Base-by-base conservation (phyloP, 1,140 invertebrate species). In the Hyles euphorbiae region DNA sequence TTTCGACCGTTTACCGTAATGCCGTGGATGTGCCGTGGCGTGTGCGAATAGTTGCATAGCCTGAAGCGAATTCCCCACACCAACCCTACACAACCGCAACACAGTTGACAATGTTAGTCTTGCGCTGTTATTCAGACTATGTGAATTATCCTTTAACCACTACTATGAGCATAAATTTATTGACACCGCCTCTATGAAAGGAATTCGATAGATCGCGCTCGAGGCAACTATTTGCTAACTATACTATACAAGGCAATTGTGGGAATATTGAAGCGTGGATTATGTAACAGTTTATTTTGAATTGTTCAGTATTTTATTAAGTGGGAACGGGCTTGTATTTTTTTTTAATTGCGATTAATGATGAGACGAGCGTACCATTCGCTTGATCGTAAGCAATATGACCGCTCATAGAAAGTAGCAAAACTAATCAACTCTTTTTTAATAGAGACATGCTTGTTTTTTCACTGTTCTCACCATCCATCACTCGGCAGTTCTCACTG, bases 51-150 rank as follows among this genome's bases (percentile, higher is more conserved):
- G 65, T 74, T 74, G 71, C 68, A 70, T 66, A 67, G 55, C 61
- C 64, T 50, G n/a, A 44, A 52, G 64, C 63, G 43, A 61, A 63
- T 66, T 65, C 63, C 50, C 56, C 57, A 32, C 59, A 34, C 22
- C 56, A 61, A 47, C 58, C 58, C 58, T 56, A 60, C 60, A 32
- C 49, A 47, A 68, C 72, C 71, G 56, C 73, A 76, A 58, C 61
- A 65, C 62, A 68, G 68, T 65, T 72, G 74, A 76, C 72, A 71
- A 72, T 68, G 69, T 72, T 70, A 72, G 63, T 62, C 65, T 74
- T 63, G 65, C 46, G 63, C 54, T 64, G 63, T 74, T 72, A 78
- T 76, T 73, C 67, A 67, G 68, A 76, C 68, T 73, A 80, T 80
- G 71, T 73, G 70, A 73, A 74, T 70, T 68, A 77, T 80, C 64